Conservation (phyloP, 2,113 vertebrate genomes). For the Puma concolor region DNA sequence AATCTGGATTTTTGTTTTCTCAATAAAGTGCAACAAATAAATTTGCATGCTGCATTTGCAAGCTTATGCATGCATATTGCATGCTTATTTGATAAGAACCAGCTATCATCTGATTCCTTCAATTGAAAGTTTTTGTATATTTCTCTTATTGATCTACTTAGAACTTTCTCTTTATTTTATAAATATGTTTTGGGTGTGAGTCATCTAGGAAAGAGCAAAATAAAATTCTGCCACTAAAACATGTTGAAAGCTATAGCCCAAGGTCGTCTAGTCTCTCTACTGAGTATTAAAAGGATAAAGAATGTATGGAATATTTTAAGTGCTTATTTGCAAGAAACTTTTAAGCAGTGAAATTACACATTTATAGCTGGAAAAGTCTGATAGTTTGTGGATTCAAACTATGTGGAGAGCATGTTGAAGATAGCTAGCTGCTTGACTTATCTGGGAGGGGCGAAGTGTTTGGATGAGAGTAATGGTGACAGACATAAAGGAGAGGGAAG, state of each 20-base stretch:
- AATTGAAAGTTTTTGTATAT: constrained; percentile 7
- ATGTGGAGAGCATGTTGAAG: background rate
- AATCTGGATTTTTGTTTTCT: background rate
- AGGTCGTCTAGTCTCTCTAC: background rate
- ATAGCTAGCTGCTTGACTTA: background rate
- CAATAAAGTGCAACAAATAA: constrained; percentile 20
- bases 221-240: constrained; percentile 33
- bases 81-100: constrained; percentile 1
- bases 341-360: background rate
- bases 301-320: background rate
- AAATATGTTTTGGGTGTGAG: background rate
- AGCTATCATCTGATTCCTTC: background rate
- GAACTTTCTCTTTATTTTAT: constrained; percentile 32
- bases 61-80: background rate
- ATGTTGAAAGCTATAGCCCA: background rate
- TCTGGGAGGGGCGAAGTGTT: no score
- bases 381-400: background rate
- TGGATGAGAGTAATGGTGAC: background rate
- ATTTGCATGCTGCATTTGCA: background rate
- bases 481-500: background rate
- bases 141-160: constrained; percentile 28
- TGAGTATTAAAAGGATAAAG: background rate
- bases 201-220: background rate
- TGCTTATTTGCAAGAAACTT: background rate
- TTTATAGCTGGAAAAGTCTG: background rate